These are phyloP conservation scores for Ardeotis arabs DNA, from an alignment of 2,113 vertebrate species.

Conservation along the genomic window DNA sequence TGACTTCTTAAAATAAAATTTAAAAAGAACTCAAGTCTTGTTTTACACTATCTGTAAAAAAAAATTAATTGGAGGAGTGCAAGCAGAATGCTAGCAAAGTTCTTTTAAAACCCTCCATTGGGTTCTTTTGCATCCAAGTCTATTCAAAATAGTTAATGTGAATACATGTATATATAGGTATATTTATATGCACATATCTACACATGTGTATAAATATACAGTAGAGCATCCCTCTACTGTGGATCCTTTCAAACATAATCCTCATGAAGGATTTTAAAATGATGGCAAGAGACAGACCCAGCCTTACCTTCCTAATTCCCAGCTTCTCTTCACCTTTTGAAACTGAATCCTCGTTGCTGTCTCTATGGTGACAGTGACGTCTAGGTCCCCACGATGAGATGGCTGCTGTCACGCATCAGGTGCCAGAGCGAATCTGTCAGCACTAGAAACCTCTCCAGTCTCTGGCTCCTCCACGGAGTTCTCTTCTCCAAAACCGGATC, in stretches of 20 bases:
- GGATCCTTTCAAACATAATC: neutral
- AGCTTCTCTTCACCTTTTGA: constrained; percentile 64
- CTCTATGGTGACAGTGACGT: constrained; percentile 74
- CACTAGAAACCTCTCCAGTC: neutral
- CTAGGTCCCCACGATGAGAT: neutral
- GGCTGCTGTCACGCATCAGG: neutral
- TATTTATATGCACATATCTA: neutral
- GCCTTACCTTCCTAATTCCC: constrained; percentile 55
- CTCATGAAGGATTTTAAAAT: no score
- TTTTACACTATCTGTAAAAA: neutral
- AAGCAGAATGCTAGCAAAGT: neutral
- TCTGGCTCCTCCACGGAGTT: neutral
- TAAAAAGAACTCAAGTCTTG: neutral
- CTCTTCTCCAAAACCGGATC: neutral
- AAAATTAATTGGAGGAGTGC: neutral
- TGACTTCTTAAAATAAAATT: neutral
- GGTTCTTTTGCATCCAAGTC: neutral
- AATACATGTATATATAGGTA: neutral
- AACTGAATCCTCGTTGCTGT: constrained; percentile 65
- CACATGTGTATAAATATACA: neutral
- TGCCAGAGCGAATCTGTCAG: neutral
- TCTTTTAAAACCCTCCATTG: neutral
- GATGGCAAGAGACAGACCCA: neutral
- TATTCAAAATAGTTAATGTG: neutral
- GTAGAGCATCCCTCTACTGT: neutral